Conservation (phyloP, 2,113 vertebrate genomes). For the western clawed frog (Xenopus tropicalis) region UCB_Xtro_10.0 CM004446.2:71550001-71550500, state of each 20-base stretch:
- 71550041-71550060: constrained; percentile 67
- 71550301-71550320: not conserved
- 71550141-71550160: constrained; percentile 9
- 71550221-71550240: constrained; percentile 14
- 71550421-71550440: not conserved
- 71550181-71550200: constrained; percentile 30
- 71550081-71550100: constrained; percentile 43
- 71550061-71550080: constrained; percentile 56
- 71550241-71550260: constrained; percentile 22
- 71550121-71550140: constrained; percentile 24
- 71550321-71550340: not conserved
- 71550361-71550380: not conserved
- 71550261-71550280: not conserved
- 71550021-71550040: constrained; percentile 90
- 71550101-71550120: not conserved
- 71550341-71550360: not conserved
- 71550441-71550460: not conserved
- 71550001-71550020: constrained; percentile 88
- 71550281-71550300: not conserved
- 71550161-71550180: constrained; percentile 36
- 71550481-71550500: not conserved
- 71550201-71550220: constrained; percentile 1
- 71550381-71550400: no score
- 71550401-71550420: no score
- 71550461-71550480: constrained; percentile 18